Evolutionary conservation across 2,797 vertebrate species (phyloP).

Genomic region (Crocidura indochinensis): DNA sequence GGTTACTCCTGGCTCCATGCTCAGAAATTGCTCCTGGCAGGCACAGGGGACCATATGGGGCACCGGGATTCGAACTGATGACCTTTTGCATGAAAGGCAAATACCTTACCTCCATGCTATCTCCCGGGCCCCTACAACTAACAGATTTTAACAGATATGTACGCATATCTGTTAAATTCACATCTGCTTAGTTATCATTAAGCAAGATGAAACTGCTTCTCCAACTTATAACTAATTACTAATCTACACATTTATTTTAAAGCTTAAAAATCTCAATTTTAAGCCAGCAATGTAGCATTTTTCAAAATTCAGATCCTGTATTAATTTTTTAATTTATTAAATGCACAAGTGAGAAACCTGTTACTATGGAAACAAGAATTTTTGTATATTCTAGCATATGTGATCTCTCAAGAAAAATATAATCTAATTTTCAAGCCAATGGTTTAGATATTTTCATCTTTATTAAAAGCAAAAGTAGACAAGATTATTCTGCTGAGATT

Average conservation of each 20-base stretch:
- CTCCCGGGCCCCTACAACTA: no score
- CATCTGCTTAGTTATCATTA: slow-evolving; percentile 32
- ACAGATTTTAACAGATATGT: slow-evolving; percentile 48
- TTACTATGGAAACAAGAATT: slow-evolving; percentile 72
- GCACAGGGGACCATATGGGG: no score
- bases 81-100: no score
- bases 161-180: neutral
- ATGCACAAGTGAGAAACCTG: slow-evolving; percentile 48
- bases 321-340: slow-evolving; percentile 71
- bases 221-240: slow-evolving; percentile 29
- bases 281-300: slow-evolving; percentile 59
- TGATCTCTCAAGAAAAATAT: slow-evolving; percentile 67
- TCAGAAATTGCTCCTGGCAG: no score
- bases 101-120: no score
- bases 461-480: slow-evolving; percentile 52
- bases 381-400: slow-evolving; percentile 70
- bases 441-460: slow-evolving; percentile 46
- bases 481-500: slow-evolving; percentile 47
- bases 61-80: no score
- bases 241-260: slow-evolving; percentile 65
- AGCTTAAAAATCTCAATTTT: slow-evolving; percentile 49
- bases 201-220: slow-evolving; percentile 51
- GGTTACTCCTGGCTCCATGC: no score
- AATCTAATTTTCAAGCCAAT: neutral
- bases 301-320: slow-evolving; percentile 69